Base-by-base conservation (phyloP, 2,797 vertebrate genomes). In the Smutsia gigantea region DNA sequence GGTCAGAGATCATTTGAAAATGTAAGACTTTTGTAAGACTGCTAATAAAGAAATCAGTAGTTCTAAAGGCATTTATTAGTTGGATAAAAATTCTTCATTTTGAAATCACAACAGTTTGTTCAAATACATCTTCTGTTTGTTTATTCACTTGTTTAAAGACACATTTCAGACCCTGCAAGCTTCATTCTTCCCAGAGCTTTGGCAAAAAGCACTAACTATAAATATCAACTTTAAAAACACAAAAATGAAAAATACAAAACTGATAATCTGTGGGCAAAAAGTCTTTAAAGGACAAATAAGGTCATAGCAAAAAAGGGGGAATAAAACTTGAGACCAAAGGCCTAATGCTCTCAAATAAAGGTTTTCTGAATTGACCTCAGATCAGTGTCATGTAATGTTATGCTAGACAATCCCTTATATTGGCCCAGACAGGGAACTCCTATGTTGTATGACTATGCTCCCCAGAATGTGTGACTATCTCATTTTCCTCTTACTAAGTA, bases 401-500 rank as follows among this genome's bases (percentile, higher is more conserved):
- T 93, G 88, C 71, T 57, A 93, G 46, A 96, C 69, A 57, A 61
- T 96, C n/a, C 2, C 42, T 96, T 91, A 87, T 29, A n/a, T 17
- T 61, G 18, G 18, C 79, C n/a, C 93, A 94, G 86, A 96, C 25
- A 51, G 66, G 79, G 66, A 49, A 51, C 79, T 79, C 74, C 95
- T 89, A 57, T 0, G 9, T 68, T 90, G 90, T 72, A 79, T 34
- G 87, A 21, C 31, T 93, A 21, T 72, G 19, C 93, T 74, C 90
- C 72, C 85, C 53, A 74, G 42, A n/a, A 66, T 92, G 71, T 89
- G n/a, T 87, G 78, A 39, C 42, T 75, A 37, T 68, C 72, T 96
- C 85, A 51, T 64, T 95, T 97, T 90, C 25, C 23, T 23, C 85
- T 97, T 97, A 94, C 89, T 96, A 92, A 87, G 21, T 53, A 75